phyloP scores from a whole-genome alignment of 2,113 vertebrate species.

The Suricata suricatta region DNA sequence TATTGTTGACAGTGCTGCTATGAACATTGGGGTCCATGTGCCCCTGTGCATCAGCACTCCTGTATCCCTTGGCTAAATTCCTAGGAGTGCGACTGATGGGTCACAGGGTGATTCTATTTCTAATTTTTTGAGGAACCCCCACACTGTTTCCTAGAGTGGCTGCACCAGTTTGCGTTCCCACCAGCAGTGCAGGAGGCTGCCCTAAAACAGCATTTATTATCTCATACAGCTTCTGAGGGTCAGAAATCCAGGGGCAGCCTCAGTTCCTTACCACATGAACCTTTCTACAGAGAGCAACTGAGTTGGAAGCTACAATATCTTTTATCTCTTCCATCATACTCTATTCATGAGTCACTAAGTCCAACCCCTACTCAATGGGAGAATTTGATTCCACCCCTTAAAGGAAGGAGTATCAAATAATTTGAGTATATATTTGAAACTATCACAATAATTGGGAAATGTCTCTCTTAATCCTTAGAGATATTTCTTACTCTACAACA shows the following conservation, averaged over 20 bases:
- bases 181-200: too few relatives aligned
- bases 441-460: neutral
- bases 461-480: neutral
- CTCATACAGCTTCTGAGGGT: neutral
- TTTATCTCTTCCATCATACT: neutral
- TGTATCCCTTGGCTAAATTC: too few relatives aligned
- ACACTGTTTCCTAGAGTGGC: too few relatives aligned
- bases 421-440: neutral
- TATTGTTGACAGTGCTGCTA: too few relatives aligned
- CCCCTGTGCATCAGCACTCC: too few relatives aligned
- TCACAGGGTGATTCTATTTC: too few relatives aligned
- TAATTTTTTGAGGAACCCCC: too few relatives aligned
- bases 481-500: conserved; percentile 8
- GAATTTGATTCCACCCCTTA: neutral
- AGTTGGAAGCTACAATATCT: neutral
- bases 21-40: too few relatives aligned
- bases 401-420: neutral
- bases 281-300: neutral
- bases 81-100: too few relatives aligned
- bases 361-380: neutral
- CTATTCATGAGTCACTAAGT: neutral
- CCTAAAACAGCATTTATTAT: neutral
- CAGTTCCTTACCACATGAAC: neutral
- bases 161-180: too few relatives aligned
- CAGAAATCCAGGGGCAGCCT: neutral